Conservation (phyloP, 2,797 vertebrate genomes). For the Novumbra hubbsi region DNA sequence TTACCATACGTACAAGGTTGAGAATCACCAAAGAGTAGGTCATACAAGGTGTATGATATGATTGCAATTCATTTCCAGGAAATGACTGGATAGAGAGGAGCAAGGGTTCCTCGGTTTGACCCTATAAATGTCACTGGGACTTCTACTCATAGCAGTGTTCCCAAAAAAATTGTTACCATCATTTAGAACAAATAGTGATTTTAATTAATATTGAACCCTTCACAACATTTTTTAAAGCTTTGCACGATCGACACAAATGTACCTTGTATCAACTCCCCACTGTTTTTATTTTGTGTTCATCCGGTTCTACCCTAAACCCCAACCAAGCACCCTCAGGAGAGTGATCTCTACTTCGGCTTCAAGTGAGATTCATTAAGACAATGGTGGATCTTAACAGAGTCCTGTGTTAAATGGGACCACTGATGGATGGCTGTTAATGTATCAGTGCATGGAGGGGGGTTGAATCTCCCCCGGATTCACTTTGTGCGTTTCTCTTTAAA, state of each 20-base stretch:
- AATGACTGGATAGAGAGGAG: background rate
- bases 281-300: background rate
- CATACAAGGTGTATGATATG: background rate
- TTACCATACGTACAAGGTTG: slow-evolving; percentile 1
- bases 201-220: background rate
- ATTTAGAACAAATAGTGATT: background rate
- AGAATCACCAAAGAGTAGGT: background rate
- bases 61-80: background rate
- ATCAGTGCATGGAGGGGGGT: slow-evolving; percentile 39
- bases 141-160: background rate
- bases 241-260: background rate
- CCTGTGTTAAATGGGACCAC: slow-evolving; percentile 18
- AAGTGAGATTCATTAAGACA: slow-evolving; percentile 34
- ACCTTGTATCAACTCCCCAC: background rate
- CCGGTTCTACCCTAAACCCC: slow-evolving; percentile 11
- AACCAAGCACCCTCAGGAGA: slow-evolving; percentile 17
- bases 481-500: slow-evolving; percentile 26
- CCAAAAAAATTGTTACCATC: background rate
- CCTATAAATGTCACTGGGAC: background rate
- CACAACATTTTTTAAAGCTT: background rate
- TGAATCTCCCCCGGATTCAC: slow-evolving; percentile 1
- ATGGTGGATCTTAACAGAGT: slow-evolving; percentile 29
- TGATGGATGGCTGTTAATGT: slow-evolving; percentile 40
- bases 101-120: background rate
- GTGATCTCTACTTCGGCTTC: slow-evolving; percentile 15